These are phyloP conservation scores for Agriopis leucophaearia DNA, from an alignment of 2,888 invertebrate genomes.

Conservation along the genomic window DNA sequence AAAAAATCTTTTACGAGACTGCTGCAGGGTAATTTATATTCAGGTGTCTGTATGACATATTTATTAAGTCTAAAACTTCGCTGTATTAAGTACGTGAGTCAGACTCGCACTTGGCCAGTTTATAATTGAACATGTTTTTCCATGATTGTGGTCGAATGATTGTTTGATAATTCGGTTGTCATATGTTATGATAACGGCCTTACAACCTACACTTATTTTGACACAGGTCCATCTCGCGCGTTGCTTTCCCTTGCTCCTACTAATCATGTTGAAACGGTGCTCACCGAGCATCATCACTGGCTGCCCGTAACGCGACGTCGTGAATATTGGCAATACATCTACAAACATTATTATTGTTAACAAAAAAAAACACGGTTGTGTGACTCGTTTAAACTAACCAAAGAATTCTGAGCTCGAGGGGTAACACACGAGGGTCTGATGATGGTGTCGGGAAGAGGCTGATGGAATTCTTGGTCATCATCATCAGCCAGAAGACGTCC, in stretches of 20 bases:
- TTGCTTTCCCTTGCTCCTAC: constrained; percentile 39
- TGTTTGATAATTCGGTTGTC: neutral
- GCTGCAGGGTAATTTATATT: too few relatives aligned
- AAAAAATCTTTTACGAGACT: too few relatives aligned
- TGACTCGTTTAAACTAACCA: too few relatives aligned
- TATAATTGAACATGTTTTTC: neutral
- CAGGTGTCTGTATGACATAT: too few relatives aligned
- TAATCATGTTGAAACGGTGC: constrained; percentile 54
- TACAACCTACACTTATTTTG: neutral
- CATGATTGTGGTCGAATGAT: neutral
- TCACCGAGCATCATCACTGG: constrained; percentile 54
- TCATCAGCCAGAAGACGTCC: too few relatives aligned
- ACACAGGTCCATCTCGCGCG: constrained; percentile 52
- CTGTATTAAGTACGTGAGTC: too few relatives aligned
- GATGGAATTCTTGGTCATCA: too few relatives aligned
- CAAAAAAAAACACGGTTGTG: too few relatives aligned
- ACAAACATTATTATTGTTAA: neutral
- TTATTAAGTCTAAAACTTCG: too few relatives aligned
- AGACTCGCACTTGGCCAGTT: neutral
- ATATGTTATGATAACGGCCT: neutral
- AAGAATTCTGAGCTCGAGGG: too few relatives aligned
- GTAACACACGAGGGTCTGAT: too few relatives aligned
- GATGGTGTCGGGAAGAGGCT: too few relatives aligned
- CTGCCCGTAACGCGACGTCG: constrained; percentile 58
- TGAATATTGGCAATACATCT: constrained; percentile 7